Evolutionary conservation across 2,113 vertebrate species (phyloP).

Genomic region (Notothenia coriiceps): DNA sequence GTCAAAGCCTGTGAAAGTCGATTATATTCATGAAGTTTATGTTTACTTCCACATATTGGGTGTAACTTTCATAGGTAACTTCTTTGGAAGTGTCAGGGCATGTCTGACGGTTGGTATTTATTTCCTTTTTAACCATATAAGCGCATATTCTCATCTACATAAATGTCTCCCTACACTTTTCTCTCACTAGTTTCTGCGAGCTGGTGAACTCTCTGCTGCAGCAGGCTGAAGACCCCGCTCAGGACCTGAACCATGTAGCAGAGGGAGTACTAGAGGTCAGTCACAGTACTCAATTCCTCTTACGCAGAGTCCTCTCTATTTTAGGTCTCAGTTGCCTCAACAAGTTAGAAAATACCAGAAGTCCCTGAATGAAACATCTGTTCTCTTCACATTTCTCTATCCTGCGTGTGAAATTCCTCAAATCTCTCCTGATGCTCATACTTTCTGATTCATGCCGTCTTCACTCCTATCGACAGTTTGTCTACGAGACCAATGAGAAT

Average conservation of each 20-base stretch:
- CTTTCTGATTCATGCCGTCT: slow-evolving; percentile 5
- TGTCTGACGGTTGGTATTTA: not conserved
- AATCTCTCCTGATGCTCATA: not conserved
- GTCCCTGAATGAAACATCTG: not conserved
- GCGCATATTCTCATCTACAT: not conserved
- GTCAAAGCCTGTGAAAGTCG: not conserved
- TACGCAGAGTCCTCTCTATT: not conserved
- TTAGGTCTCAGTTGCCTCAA: slow-evolving; percentile 19
- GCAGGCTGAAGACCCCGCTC: slow-evolving; percentile 53
- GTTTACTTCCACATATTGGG: not conserved
- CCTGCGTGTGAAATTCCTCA: slow-evolving; percentile 26
- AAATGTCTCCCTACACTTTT: not conserved
- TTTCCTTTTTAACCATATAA: not conserved
- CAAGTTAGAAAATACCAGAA: not conserved
- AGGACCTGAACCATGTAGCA: slow-evolving; percentile 68
- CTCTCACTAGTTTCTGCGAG: slow-evolving; percentile 87
- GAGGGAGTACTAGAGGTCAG: slow-evolving; percentile 88
- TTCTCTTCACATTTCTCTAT: not conserved
- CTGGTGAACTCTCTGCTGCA: slow-evolving; percentile 87
- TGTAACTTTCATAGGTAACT: not conserved
- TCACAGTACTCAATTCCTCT: not conserved
- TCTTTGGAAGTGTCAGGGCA: not conserved
- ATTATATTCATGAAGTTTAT: not conserved
- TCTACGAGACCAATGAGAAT: slow-evolving; percentile 88
- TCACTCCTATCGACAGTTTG: slow-evolving; percentile 77